phyloP scores from a whole-genome alignment of 2,888 invertebrate genomes.

The Stramonita haemastoma region DNA sequence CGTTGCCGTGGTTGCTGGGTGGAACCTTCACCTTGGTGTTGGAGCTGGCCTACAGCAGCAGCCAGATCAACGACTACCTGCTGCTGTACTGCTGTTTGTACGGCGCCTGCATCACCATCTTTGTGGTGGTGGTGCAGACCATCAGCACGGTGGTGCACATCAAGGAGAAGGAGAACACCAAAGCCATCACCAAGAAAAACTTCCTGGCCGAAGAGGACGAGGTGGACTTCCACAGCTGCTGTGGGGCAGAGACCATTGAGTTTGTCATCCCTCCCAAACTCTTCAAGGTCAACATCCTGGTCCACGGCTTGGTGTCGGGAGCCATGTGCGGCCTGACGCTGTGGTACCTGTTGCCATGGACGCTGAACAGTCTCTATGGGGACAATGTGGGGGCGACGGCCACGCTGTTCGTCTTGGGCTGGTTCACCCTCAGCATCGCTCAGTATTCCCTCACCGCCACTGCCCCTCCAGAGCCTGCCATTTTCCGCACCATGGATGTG shows the following conservation, averaged over 20 bases:
- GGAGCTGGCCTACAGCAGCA: conserved; percentile 63
- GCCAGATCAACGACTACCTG: conserved; percentile 51
- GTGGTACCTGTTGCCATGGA: conserved; percentile 70
- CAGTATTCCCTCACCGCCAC: conserved; percentile 72
- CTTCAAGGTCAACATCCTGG: conserved; percentile 67
- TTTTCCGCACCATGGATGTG: conserved; percentile 71
- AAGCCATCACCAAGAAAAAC: conserved; percentile 61
- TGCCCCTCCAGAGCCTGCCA: conserved; percentile 74
- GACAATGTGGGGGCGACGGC: conserved; percentile 67
- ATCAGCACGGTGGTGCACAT: conserved; percentile 64
- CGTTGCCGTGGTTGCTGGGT: conserved; percentile 71
- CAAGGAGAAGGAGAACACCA: conserved; percentile 50
- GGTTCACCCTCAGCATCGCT: conserved; percentile 71
- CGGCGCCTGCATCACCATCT: conserved; percentile 65
- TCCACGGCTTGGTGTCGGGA: conserved; percentile 69
- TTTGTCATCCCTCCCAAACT: conserved; percentile 73
- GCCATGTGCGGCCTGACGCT: conserved; percentile 66
- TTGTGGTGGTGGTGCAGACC: conserved; percentile 67
- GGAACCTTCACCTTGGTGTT: conserved; percentile 71
- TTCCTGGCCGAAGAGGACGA: conserved; percentile 72
- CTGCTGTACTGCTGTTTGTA: conserved; percentile 62
- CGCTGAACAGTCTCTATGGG: conserved; percentile 66
- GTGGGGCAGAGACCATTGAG: conserved; percentile 71
- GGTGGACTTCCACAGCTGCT: conserved; percentile 72
- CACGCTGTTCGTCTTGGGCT: conserved; percentile 70